phyloP scores from a whole-genome alignment of 2,113 vertebrate species.

The Calypte anna region DNA sequence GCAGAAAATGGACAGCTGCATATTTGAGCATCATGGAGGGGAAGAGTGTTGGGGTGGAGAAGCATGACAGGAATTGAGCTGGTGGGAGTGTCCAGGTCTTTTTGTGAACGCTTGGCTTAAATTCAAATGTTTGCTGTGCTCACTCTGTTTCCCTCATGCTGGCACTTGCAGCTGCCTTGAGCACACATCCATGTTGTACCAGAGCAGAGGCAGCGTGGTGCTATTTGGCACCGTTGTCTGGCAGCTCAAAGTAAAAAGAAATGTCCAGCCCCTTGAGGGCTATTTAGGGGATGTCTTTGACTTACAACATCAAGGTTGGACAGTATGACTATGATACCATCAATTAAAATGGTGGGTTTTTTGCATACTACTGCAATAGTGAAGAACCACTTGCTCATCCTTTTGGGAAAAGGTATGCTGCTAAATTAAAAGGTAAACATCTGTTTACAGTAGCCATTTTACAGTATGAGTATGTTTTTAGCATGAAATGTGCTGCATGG shows the following conservation, averaged over 20 bases:
- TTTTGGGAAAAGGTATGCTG: neutral
- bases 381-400: neutral
- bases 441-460: neutral
- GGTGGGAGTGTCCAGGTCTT: neutral
- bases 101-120: neutral
- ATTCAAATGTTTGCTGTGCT: neutral
- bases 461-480: neutral
- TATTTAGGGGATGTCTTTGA: neutral
- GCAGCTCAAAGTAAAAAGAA: neutral
- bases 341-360: neutral
- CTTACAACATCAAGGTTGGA: neutral
- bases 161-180: neutral
- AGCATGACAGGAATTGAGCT: neutral
- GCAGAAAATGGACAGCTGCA: neutral
- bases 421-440: neutral
- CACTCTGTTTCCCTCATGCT: neutral
- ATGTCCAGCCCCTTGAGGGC: neutral
- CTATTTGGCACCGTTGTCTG: rapidly evolving
- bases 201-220: neutral
- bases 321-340: neutral
- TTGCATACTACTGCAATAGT: neutral
- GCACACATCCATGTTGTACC: neutral
- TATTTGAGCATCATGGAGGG: neutral
- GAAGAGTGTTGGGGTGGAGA: neutral
- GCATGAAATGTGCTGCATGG: neutral